phyloP scores from a whole-genome alignment of 2,113 vertebrate species.

The Ceyx cyanopectus region DNA sequence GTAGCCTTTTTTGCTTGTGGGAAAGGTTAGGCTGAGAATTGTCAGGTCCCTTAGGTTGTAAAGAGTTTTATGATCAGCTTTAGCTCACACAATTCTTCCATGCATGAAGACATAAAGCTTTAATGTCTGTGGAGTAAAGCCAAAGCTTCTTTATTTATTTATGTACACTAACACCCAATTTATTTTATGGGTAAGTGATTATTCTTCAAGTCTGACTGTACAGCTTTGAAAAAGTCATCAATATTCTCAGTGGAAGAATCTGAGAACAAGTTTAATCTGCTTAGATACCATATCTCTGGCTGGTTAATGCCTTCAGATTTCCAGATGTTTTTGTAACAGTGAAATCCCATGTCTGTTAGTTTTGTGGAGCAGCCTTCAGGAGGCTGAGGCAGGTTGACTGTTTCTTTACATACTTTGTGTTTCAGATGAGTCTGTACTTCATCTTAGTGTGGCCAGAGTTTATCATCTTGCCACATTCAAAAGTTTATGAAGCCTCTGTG shows the following conservation, averaged over 20 bases:
- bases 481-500: not conserved
- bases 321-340: not conserved
- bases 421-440: not conserved
- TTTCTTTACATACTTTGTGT: not conserved
- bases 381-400: not conserved
- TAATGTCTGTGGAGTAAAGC: constrained; percentile 25
- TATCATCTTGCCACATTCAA: not conserved
- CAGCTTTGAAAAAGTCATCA: not conserved
- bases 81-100: not conserved
- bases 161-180: not conserved
- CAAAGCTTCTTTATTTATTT: constrained; percentile 39
- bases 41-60: constrained; percentile 48
- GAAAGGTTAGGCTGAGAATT: constrained; percentile 49
- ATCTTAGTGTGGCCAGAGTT: not conserved
- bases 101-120: not conserved
- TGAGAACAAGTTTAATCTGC: not conserved
- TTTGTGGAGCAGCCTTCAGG: not conserved
- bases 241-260: not conserved
- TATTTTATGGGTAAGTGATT: not conserved
- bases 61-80: constrained; percentile 50
- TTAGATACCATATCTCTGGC: not conserved
- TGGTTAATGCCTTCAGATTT: not conserved
- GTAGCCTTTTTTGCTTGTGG: constrained; percentile 20
- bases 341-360: not conserved
- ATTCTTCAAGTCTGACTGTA: not conserved